Evolutionary conservation across 2,113 vertebrate genomes (phyloP), one percentile per base, ranked within the genome.

Genomic region (Corythornis madagascariensis): DNA sequence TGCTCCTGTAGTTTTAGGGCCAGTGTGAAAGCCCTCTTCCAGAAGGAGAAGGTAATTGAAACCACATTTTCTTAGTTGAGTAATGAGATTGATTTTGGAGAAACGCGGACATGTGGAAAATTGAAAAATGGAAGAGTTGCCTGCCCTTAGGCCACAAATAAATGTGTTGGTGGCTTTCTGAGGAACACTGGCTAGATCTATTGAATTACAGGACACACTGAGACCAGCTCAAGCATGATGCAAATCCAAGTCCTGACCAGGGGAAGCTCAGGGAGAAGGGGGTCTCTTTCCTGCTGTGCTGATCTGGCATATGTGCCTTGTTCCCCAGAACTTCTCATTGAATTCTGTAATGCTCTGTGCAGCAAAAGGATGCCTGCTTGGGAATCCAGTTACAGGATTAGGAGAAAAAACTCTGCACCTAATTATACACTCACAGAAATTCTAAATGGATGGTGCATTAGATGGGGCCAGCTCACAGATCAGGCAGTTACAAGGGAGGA

Each of bases 21-120:
- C 64, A 63, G 33, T 24, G 26, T 33, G 64, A 33, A 79, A 95
- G 26, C 12, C 40, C 33, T 56, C 56, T 92, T 79, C 82, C 88
- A 95, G 70, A 3, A 4, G 61, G 61, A 4, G 8, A 45, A 33
- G 66, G 53, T 74, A 90, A 91, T 64, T 80, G 56, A 77, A 95
- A 86, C 47, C 47, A 19, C 48, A 60, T 86, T 94, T 90, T 88
- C 90, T 80, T 88, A 74, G 57, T 0, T 86, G 79, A 85, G 69
- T 74, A 88, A 95, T 95, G 94, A 80, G 72, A 88, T 90, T 90
- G 85, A 89, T 89, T 88, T 64, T 86, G 72, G 76, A 80, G 90
- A 88, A 80, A 93, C 1, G 45, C 6, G 1, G 79, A 83, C 79
- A 85, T 63, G 88, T 93, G 93, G 82, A 91, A 95, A 96, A 94